Conservation (phyloP, 1,140 invertebrate species). For the Araneus ventricosus region DNA sequence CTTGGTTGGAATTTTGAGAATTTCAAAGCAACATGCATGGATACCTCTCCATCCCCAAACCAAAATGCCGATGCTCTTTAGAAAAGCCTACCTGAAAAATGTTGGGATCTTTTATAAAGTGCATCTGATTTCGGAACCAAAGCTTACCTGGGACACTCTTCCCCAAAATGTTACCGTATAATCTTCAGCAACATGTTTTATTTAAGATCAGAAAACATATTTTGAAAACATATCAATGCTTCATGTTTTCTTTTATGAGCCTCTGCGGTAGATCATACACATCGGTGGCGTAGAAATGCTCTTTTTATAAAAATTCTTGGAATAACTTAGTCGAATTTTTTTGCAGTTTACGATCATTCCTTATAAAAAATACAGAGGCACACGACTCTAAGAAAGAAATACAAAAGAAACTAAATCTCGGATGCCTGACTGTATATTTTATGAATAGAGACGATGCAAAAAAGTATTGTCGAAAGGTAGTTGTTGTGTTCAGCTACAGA, state of each 20-base stretch:
- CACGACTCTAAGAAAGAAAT: not conserved
- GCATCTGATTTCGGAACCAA: conserved; percentile 11
- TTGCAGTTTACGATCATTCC: not conserved
- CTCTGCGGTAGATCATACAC: not conserved
- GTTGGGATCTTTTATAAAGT: not conserved
- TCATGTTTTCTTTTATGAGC: not conserved
- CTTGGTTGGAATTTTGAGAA: not conserved
- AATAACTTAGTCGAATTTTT: not conserved
- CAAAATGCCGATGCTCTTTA: too few species aligned
- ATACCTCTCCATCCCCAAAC: too few species aligned
- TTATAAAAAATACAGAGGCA: conserved; percentile 25
- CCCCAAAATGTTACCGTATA: not conserved
- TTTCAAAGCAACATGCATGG: not conserved
- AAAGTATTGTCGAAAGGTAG: too few species aligned
- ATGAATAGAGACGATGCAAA: not conserved
- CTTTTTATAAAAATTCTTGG: conserved; percentile 9
- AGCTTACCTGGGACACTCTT: not conserved
- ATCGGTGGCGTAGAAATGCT: not conserved
- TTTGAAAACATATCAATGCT: not conserved
- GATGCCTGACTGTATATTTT: not conserved
- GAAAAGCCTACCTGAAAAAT: not conserved
- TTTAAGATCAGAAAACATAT: conserved; percentile 27
- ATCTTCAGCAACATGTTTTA: conserved; percentile 37
- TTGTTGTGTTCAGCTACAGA: too few species aligned
- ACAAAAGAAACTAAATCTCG: not conserved